A percentile compares a stretch with the other conserved stretches of the same genome.
phyloP scores from a whole-genome alignment of 2,888 invertebrate species.

The Lissocephala sabroskyi region DNA sequence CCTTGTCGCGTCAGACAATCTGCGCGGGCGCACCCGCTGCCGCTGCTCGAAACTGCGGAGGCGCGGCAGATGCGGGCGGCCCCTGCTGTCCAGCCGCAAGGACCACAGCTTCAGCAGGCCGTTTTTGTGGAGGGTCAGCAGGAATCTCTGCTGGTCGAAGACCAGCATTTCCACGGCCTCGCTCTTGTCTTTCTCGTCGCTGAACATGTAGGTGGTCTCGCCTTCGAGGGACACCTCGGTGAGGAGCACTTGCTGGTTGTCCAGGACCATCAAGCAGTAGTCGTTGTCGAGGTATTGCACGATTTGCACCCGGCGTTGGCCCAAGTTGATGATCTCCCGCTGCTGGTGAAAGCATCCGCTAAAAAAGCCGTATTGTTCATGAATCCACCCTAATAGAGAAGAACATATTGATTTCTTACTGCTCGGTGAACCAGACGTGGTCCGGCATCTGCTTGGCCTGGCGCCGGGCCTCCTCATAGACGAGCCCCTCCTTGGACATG shows the following conservation, averaged over 20 bases:
- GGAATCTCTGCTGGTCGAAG: constrained; percentile 53
- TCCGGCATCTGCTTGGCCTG: constrained; percentile 59
- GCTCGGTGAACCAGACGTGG: constrained; percentile 68
- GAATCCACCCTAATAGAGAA: neutral
- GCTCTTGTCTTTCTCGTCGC: constrained; percentile 35
- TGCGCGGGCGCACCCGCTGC: constrained; percentile 4
- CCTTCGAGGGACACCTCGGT: constrained; percentile 67
- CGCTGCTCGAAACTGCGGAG: constrained; percentile 10
- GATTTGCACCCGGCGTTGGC: constrained; percentile 42
- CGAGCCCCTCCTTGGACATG: constrained; percentile 45
- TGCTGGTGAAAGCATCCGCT: constrained; percentile 70
- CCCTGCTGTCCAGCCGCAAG: constrained; percentile 40
- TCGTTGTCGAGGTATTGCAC: constrained; percentile 62
- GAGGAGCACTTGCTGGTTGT: constrained; percentile 53
- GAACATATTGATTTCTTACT: constrained; percentile 53
- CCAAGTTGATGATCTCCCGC: constrained; percentile 68
- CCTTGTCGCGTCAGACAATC: constrained; percentile 5
- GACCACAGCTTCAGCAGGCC: constrained; percentile 68
- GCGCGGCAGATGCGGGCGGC: constrained; percentile 16
- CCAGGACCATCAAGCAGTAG: constrained; percentile 62
- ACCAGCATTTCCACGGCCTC: constrained; percentile 54
- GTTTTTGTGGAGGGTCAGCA: constrained; percentile 65
- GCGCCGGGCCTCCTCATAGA: constrained; percentile 62
- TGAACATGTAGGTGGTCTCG: constrained; percentile 49
- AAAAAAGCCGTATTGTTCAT: neutral